Evolutionary conservation across 2,113 vertebrate genomes (phyloP), one percentile per base, ranked within the genome.

Genomic region (Amphiprion percula): DNA sequence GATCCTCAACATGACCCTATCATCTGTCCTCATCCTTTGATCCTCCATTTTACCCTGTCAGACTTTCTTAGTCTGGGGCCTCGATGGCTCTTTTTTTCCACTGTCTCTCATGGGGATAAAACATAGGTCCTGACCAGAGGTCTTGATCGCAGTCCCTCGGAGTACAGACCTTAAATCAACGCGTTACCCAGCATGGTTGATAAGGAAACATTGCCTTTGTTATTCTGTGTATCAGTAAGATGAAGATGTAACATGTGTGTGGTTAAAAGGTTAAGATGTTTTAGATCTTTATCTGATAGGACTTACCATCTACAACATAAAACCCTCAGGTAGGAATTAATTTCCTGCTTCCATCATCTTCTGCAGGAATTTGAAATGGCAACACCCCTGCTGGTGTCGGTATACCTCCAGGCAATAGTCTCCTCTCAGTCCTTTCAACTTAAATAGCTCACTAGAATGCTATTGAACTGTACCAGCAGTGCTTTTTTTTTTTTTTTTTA

Each of bases 1-100:
- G 74, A 90, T 90, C 87, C 87, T 85, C 66, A 67, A 66, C 71
- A 67, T 72, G 77, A 83, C 80, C 79, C 86, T 80, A 77, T 86
- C 82, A 87, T 88, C 69, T 50, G 28, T 86, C 73, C 59, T 63
- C 71, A 68, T 63, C 70, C 70, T 75, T 53, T 80, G 83, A 89
- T 80, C 79, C 83, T 83, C 53, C 49, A 75, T 79, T 76, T 87
- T 50, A 33, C 64, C 70, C 62, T 86, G 85, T 91, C 88, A 83
- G 73, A 65, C 39, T 6, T 73, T 85, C 65, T 77, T 50, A 84
- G 75, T 79, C 75, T 28, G 55, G 53, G 74, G 56, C 60, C 67
- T 73, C 41, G 0, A 41, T 37, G 49, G 67, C 82, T 85, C 68
- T 68, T 72, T 68, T 68, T 80, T 81, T 68, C 68, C 23, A 21